Evolutionary conservation across 2,888 invertebrate genomes (phyloP).

Genomic region (Mesorhabditis sp.): DNA sequence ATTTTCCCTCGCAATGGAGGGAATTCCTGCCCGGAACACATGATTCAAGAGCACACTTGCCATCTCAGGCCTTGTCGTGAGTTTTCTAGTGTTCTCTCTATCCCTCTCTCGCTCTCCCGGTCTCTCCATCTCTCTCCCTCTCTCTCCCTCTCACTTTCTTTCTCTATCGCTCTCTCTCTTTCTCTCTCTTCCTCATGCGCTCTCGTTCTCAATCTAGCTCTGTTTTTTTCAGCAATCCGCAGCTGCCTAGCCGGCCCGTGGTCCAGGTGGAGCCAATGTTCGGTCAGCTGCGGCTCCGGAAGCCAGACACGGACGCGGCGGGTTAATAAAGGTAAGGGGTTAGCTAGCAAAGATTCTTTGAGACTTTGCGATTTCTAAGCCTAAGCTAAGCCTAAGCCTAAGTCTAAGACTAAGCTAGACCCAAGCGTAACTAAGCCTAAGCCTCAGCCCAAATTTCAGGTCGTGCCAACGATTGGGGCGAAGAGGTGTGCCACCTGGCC

Average conservation of each 20-base stretch:
- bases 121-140: background rate
- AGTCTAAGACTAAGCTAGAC: background rate
- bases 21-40: constrained; percentile 51
- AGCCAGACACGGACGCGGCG: constrained; percentile 65
- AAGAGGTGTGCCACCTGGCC: constrained; percentile 25
- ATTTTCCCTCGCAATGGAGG: constrained; percentile 55
- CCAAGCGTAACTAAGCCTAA: background rate
- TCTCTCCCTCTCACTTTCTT: background rate
- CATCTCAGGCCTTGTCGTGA: constrained; percentile 54
- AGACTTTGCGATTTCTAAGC: background rate
- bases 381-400: background rate
- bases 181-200: background rate
- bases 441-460: constrained; percentile 3
- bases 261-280: constrained; percentile 63
- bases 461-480: constrained; percentile 29
- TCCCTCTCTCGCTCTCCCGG: background rate
- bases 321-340: constrained; percentile 17
- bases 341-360: background rate
- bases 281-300: constrained; percentile 66
- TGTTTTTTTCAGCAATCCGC: constrained; percentile 28
- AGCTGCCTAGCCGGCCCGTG: constrained; percentile 62
- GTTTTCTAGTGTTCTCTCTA: constrained; percentile 13
- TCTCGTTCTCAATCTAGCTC: background rate
- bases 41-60: constrained; percentile 53
- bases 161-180: background rate